phyloP scores from a whole-genome alignment of 1,140 invertebrate genomes.

The Tetragnatha versicolor region DNA sequence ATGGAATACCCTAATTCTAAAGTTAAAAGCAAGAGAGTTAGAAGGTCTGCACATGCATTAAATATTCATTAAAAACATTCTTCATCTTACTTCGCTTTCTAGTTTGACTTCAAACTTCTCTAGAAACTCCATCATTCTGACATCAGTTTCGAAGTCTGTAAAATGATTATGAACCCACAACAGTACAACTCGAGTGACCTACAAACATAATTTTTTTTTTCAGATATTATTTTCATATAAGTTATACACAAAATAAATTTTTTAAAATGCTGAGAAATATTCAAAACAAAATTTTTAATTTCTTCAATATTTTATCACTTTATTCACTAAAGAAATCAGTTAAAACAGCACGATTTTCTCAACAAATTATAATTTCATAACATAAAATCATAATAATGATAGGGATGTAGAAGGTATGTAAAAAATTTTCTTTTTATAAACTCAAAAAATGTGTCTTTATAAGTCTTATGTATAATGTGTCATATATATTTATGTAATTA shows the following conservation, averaged over 20 bases:
- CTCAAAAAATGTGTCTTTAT: neutral
- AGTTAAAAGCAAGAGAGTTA: neutral
- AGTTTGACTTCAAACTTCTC: constrained; percentile 89
- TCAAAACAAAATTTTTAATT: too few species aligned
- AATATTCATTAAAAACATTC: neutral
- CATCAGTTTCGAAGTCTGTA: constrained; percentile 97
- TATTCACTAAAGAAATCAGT: too few species aligned
- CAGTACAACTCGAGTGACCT: constrained; percentile 92
- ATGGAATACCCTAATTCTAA: neutral
- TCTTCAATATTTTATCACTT: too few species aligned
- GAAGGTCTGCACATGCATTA: neutral
- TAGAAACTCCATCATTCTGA: constrained; percentile 94
- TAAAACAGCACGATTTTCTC: too few species aligned
- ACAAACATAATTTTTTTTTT: too few species aligned
- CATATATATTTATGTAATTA: neutral
- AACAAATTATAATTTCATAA: too few species aligned
- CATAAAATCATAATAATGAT: neutral
- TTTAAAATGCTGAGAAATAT: too few species aligned
- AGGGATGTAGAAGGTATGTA: too few species aligned
- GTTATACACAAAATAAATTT: too few species aligned
- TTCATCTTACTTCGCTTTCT: constrained; percentile 72
- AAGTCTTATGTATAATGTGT: neutral
- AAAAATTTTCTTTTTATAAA: too few species aligned
- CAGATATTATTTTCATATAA: too few species aligned
- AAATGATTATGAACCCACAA: constrained; percentile 99